Evolutionary conservation across 2,888 invertebrate genomes (phyloP), one percentile per base, ranked within the genome.

Genomic region (Parnassius mnemosyne): DNA sequence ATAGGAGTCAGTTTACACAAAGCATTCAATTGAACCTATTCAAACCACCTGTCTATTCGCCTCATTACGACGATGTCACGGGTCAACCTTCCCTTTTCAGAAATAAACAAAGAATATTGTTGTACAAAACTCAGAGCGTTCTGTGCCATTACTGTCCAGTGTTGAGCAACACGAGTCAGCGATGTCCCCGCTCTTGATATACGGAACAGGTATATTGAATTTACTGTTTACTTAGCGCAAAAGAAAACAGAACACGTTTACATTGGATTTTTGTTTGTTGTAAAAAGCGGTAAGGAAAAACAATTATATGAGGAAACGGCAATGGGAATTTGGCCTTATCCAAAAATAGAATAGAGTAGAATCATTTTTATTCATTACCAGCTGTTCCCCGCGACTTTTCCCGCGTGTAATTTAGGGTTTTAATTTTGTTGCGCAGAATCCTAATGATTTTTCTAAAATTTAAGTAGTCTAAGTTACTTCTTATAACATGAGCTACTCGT

Each of bases 81-180:
- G 63, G 54, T 63, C 63, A 55, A 62, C 50, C 63, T 59, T 49
- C 42, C 61, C 58, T 44, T 58, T 51, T 58, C 49, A 50, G 44
- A 52, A 56, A 49, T 57, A 47, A 57, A 63, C 62, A 62, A 62
- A 43, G 57, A 25, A 34, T 43, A 34, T 44, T 57, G 55, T 56
- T 52, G 47, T 47, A 11, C 12, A 7, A 16, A 20, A 13, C 10
- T 34, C 42, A 12, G 41, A 34, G 16, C 56, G 49, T n/a, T 41
- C 49, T n/a, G 52, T 44, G 44, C 51, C 61, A 25, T 56, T 44
- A 46, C 44, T 46, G 51, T 52, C 56, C 55, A 46, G 56, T 12
- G 34, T 2, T 13, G 10, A 25, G 49, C 41, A 13, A 52, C 25
- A n/a, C 52, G 52, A 34, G 13, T 42, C 50, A 20, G 20, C 11